A percentile compares a stretch with the other conserved stretches of the same genome.
These are phyloP conservation scores for Ichneumoninae sp. DNA, from an alignment of 2,888 invertebrate species.

Conservation along the genomic window DNA sequence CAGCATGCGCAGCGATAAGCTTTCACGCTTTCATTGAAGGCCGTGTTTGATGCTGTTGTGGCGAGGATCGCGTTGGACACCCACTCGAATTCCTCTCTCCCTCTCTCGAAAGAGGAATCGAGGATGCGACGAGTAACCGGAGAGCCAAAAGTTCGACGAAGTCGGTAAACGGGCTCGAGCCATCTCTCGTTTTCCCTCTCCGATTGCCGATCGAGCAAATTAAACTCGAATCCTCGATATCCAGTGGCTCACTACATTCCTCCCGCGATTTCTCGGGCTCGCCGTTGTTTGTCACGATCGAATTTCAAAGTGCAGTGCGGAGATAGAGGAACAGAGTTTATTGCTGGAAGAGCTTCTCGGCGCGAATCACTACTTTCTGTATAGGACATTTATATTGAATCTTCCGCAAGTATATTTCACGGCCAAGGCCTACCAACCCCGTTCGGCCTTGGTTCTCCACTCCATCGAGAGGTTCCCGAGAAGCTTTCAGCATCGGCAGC, in stretches of 20 bases:
- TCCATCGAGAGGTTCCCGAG: slow-evolving; percentile 27
- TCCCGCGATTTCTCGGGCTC: slow-evolving; percentile 9
- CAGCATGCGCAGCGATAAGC: slow-evolving; percentile 18
- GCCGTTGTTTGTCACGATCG: slow-evolving; percentile 36
- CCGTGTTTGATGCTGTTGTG: slow-evolving; percentile 14
- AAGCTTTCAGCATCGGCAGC: slow-evolving; percentile 27
- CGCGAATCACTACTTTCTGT: neutral
- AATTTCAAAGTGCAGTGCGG: slow-evolving; percentile 39
- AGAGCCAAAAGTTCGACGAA: slow-evolving; percentile 32
- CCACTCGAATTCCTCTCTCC: slow-evolving; percentile 53
- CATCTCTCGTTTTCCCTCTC: slow-evolving; percentile 12
- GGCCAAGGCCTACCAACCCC: slow-evolving; percentile 35
- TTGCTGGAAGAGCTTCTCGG: slow-evolving; percentile 13
- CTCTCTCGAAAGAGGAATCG: neutral
- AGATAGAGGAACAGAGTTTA: slow-evolving; percentile 19
- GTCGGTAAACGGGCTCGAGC: neutral
- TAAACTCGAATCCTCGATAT: slow-evolving; percentile 15
- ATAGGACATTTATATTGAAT: slow-evolving; percentile 20
- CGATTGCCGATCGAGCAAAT: slow-evolving; percentile 12
- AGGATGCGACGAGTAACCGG: slow-evolving; percentile 18
- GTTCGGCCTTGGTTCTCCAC: slow-evolving; percentile 25
- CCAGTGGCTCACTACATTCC: neutral
- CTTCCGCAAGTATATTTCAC: slow-evolving; percentile 30
- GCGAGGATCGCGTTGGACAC: slow-evolving; percentile 12
- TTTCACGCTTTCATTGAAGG: slow-evolving; percentile 54